These are phyloP conservation scores for Formica aserva DNA, from an alignment of 2,888 invertebrate species.

Conservation along the genomic window DNA sequence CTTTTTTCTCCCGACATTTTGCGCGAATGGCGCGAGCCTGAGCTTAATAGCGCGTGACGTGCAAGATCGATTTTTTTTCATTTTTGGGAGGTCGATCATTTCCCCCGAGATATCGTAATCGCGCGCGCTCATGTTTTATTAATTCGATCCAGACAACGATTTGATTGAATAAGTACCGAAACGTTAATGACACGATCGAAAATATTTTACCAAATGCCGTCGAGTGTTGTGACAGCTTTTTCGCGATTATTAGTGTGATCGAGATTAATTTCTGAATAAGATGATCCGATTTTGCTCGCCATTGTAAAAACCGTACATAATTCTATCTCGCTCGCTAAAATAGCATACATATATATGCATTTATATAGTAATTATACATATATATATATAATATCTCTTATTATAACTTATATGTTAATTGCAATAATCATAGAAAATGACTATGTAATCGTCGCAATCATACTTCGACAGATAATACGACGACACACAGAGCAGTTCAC, in stretches of 20 bases:
- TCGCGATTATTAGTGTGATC: background rate
- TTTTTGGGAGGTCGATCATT: slow-evolving; percentile 61
- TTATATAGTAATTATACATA: no score
- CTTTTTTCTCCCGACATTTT: slow-evolving; percentile 32
- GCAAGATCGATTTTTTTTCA: slow-evolving; percentile 45
- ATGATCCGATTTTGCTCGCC: background rate
- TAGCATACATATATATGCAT: no score
- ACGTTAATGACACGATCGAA: slow-evolving; percentile 34
- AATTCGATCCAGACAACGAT: slow-evolving; percentile 50
- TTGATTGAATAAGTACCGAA: slow-evolving; percentile 29
- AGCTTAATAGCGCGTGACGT: slow-evolving; percentile 63
- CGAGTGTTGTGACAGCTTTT: background rate
- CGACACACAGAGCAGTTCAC: no score
- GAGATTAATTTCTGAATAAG: background rate
- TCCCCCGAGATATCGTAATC: slow-evolving; percentile 15
- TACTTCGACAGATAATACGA: background rate
- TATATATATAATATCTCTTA: no score
- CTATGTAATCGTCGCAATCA: background rate
- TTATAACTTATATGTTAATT: no score
- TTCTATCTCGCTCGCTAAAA: no score
- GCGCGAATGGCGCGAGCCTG: slow-evolving; percentile 4
- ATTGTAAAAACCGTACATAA: no score
- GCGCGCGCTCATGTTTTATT: slow-evolving; percentile 61
- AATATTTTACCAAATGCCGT: slow-evolving; percentile 23
- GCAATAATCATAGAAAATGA: background rate